A percentile compares a stretch with the other conserved stretches of the same genome.
These are phyloP conservation scores for Dexiosoma caninum DNA, from an alignment of 2,888 invertebrate genomes.

Conservation along the genomic window DNA sequence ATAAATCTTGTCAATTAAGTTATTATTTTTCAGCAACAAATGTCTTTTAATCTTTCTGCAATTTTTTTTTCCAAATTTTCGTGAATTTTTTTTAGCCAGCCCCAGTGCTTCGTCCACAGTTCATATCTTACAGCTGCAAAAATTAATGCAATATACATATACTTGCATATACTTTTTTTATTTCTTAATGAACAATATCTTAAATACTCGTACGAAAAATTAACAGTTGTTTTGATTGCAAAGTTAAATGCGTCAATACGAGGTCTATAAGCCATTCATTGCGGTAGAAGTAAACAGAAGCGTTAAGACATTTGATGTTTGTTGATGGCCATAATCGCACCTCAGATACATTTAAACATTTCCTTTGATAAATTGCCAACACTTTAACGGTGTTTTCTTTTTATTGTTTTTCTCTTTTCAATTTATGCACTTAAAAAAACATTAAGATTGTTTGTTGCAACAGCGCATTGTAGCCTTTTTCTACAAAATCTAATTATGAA, in stretches of 20 bases:
- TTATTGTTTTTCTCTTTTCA: background rate
- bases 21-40: constrained; percentile 74
- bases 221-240: constrained; percentile 42
- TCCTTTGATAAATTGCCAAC: constrained; percentile 46
- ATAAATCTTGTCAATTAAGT: constrained; percentile 78
- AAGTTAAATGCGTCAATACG: constrained; percentile 12
- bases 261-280: background rate
- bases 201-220: constrained; percentile 18
- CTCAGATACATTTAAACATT: constrained; percentile 23
- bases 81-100: constrained; percentile 2
- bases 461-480: background rate
- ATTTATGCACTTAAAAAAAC: constrained; percentile 15
- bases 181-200: constrained; percentile 41
- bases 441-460: background rate
- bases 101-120: background rate
- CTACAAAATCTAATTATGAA: constrained; percentile 4
- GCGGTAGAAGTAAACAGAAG: constrained; percentile 22
- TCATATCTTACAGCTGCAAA: constrained; percentile 54
- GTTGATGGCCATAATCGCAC: constrained; percentile 42
- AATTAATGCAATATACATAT: background rate
- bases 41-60: constrained; percentile 34
- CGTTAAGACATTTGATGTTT: constrained; percentile 49
- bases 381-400: constrained; percentile 46
- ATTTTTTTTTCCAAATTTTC: background rate
- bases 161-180: background rate